Conservation (phyloP, 2,113 vertebrate genomes). For the Pygoscelis adeliae region DNA sequence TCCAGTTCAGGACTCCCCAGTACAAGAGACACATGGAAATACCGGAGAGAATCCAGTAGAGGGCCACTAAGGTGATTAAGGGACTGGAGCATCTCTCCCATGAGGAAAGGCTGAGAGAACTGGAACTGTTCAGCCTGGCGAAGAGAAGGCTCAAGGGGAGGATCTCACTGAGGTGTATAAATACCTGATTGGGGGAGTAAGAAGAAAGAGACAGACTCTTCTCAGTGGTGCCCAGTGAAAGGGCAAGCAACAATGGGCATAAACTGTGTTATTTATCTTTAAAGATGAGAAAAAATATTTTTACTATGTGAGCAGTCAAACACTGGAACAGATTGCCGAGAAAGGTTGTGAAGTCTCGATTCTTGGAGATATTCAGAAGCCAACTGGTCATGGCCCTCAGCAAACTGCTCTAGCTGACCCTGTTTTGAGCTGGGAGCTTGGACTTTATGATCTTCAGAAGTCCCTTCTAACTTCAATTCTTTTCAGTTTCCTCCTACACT, state of each 20-base stretch:
- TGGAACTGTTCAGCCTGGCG: neutral
- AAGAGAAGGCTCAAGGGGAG: neutral
- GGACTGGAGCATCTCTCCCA: neutral
- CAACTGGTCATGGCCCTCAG: neutral
- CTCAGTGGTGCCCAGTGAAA: neutral
- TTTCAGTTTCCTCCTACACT: neutral
- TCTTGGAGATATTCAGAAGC: neutral
- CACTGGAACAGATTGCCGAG: neutral
- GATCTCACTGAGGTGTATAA: neutral
- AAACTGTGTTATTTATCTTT: neutral
- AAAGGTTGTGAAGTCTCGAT: neutral
- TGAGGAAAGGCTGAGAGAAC: neutral
- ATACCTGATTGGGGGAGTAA: neutral
- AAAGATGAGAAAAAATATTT: neutral
- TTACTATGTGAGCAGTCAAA: neutral
- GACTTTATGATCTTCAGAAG: neutral
- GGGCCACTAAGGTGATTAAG: neutral
- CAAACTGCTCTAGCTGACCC: neutral
- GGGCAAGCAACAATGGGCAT: neutral
- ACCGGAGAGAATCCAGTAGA: neutral
- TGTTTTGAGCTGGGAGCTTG: neutral
- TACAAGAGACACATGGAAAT: neutral
- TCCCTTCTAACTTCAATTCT: neutral
- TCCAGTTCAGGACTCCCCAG: neutral
- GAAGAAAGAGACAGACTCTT: neutral